Conservation (phyloP, 2,797 vertebrate species). For the Austrolebias charrua region DNA sequence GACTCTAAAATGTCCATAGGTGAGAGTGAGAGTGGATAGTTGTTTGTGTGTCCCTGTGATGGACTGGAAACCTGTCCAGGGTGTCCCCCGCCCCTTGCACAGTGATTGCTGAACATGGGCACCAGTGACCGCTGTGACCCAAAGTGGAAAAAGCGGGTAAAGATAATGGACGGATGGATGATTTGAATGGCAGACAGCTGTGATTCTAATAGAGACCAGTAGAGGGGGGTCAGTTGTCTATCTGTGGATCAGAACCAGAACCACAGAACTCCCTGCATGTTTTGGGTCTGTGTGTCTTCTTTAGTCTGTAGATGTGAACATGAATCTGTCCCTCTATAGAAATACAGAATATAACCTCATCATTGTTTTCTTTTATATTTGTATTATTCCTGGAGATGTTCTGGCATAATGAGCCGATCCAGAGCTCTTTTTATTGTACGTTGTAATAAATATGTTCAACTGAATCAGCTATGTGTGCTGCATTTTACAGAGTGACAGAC, state of each 20-base stretch:
- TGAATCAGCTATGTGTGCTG: neutral
- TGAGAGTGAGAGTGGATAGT: too few species aligned
- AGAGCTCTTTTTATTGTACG: constrained; percentile 86
- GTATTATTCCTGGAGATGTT: constrained; percentile 80
- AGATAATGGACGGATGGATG: neutral
- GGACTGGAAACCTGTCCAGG: too few species aligned
- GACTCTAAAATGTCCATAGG: too few species aligned
- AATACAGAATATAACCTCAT: constrained; percentile 80
- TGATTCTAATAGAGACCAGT: constrained; percentile 70
- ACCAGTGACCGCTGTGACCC: too few species aligned
- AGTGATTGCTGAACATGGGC: too few species aligned
- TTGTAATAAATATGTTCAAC: constrained; percentile 85
- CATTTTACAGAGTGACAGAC: constrained; percentile 11
- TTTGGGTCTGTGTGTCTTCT: constrained; percentile 56
- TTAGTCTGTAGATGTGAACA: constrained; percentile 55
- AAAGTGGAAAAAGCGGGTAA: too few species aligned
- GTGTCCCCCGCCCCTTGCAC: too few species aligned
- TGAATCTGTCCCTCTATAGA: constrained; percentile 67
- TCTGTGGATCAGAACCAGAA: constrained; percentile 37
- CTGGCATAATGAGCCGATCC: constrained; percentile 82
- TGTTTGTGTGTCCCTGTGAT: too few species aligned
- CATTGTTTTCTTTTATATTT: constrained; percentile 81
- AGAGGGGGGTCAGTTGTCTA: constrained; percentile 51
- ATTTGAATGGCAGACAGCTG: constrained; percentile 48
- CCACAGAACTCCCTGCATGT: constrained; percentile 64